phyloP scores from a whole-genome alignment of 2,888 invertebrate genomes.

The Orthosia gracilis region DNA sequence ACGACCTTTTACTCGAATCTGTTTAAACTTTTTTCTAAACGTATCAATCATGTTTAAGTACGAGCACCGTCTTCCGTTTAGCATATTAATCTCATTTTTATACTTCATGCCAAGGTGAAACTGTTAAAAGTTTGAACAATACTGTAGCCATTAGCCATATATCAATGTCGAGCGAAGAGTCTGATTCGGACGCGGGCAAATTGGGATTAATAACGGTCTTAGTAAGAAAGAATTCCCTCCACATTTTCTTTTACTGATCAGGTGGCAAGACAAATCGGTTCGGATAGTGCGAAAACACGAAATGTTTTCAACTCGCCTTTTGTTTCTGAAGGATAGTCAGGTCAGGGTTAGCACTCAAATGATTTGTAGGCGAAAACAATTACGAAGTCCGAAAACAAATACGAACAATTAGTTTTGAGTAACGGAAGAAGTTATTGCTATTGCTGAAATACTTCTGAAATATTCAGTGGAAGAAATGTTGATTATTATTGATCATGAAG shows the following conservation, averaged over 20 bases:
- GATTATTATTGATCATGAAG: slow-evolving; percentile 16
- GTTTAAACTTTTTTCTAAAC: slow-evolving; percentile 40
- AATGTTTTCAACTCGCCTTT: slow-evolving; percentile 52
- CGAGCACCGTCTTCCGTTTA: slow-evolving; percentile 54
- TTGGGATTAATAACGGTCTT: slow-evolving; percentile 86
- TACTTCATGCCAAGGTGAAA: slow-evolving; percentile 61
- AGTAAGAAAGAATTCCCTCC: slow-evolving; percentile 75
- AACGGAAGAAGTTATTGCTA: slow-evolving; percentile 23
- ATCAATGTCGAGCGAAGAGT: slow-evolving; percentile 80
- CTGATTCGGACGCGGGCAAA: slow-evolving; percentile 79
- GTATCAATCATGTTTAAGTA: slow-evolving; percentile 62
- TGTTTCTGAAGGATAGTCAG: slow-evolving; percentile 51
- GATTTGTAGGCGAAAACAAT: slow-evolving; percentile 59
- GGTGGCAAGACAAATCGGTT: slow-evolving; percentile 81
- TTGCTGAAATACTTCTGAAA: slow-evolving; percentile 24
- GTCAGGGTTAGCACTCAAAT: slow-evolving; percentile 43
- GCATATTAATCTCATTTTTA: slow-evolving; percentile 68
- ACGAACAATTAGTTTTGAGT: slow-evolving; percentile 41
- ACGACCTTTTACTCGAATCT: slow-evolving; percentile 31
- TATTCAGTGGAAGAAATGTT: slow-evolving; percentile 16
- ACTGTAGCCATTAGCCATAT: slow-evolving; percentile 75
- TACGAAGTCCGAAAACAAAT: slow-evolving; percentile 48
- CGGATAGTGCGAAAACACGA: slow-evolving; percentile 68
- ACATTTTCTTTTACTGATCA: slow-evolving; percentile 83
- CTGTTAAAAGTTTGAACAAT: slow-evolving; percentile 69